Base-by-base conservation (phyloP, 2,797 vertebrate species). In the Amazonetta brasiliensis region DNA sequence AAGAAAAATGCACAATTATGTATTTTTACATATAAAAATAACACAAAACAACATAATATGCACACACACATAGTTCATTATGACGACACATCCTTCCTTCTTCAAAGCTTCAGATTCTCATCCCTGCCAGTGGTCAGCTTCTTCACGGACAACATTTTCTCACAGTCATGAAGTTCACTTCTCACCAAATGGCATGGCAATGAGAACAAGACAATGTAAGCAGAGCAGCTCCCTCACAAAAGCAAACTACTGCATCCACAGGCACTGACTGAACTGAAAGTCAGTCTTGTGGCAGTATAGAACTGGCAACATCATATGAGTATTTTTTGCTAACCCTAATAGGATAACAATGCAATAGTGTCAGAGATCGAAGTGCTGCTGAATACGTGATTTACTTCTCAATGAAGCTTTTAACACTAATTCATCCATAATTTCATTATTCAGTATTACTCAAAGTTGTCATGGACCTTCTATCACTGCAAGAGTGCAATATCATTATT, bases 121-220 rank as follows among this genome's bases (percentile, higher is more conserved):
- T 83, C n/a, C 26, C 23, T 52, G 31, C 64, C 67, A n/a, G 12
- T 2, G 33, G 39, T 3, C 58, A 44, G 17, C 43, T 50, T 73
- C 44, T 76, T 41, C 60, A 30, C 26, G 6, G 18, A 17, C 28
- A 22, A 21, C 12, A 3, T 55, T 41, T 71, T 21, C 63, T 76
- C 41, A 23, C 21, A 50, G 35, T 25, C n/a, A 5, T 4, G 16
- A 73, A 72, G n/a, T 39, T 60, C 55, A 11, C 50, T 28, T n/a
- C 35, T 82, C 55, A 10, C 44, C 23, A 4, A 6, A 7, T 0
- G 6, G 28, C 10, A 9, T 0, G 7, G 58, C 50, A 72, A 9
- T 21, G 44, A 19, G 35, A 56, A 35, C 4, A 3, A 80, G 60
- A 37, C 12, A 30, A 16, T 0, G 28, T 39, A 26, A 77, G 31